Evolutionary conservation across 2,797 vertebrate species (phyloP).

Genomic region (Oryzias sinensis): DNA sequence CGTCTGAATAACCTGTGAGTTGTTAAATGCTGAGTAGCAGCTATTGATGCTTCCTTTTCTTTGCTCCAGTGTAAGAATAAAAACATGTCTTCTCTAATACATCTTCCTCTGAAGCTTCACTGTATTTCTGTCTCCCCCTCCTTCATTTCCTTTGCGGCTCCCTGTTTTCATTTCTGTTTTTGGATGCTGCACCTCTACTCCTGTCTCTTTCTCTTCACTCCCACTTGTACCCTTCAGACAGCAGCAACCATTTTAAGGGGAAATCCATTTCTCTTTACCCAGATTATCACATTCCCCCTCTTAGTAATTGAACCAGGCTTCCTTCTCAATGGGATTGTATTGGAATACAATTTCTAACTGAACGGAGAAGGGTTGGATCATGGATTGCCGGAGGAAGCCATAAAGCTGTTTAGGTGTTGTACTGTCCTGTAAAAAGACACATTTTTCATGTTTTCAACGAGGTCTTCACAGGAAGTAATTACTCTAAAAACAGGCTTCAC

Average conservation of each 20-base stretch:
- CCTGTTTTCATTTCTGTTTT: too few species aligned
- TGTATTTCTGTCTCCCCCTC: slow-evolving; percentile 1
- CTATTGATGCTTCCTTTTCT: slow-evolving; percentile 21
- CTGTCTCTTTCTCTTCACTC: not conserved
- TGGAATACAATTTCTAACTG: slow-evolving; percentile 54
- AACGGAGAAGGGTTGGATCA: slow-evolving; percentile 39
- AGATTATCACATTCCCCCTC: slow-evolving; percentile 58
- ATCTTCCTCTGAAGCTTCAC: slow-evolving; percentile 9
- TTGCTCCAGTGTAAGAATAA: slow-evolving; percentile 8
- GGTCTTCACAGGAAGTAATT: slow-evolving; percentile 28
- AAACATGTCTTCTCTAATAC: slow-evolving; percentile 8
- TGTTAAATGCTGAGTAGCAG: slow-evolving; percentile 42
- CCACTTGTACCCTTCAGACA: slow-evolving; percentile 2
- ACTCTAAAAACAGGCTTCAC: slow-evolving; percentile 17
- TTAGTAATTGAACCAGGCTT: slow-evolving; percentile 52
- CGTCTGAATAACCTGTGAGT: too few species aligned
- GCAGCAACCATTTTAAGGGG: slow-evolving; percentile 38
- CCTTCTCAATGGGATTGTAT: slow-evolving; percentile 53
- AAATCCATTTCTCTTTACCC: slow-evolving; percentile 63
- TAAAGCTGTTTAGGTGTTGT: slow-evolving; percentile 39
- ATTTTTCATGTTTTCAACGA: slow-evolving; percentile 39
- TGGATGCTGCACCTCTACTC: too few species aligned
- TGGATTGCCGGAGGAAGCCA: slow-evolving; percentile 35
- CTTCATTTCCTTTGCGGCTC: not conserved
- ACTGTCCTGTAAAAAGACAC: slow-evolving; percentile 39